These are phyloP conservation scores for Andrena fulva DNA, from an alignment of 2,888 invertebrate genomes.

Conservation along the genomic window DNA sequence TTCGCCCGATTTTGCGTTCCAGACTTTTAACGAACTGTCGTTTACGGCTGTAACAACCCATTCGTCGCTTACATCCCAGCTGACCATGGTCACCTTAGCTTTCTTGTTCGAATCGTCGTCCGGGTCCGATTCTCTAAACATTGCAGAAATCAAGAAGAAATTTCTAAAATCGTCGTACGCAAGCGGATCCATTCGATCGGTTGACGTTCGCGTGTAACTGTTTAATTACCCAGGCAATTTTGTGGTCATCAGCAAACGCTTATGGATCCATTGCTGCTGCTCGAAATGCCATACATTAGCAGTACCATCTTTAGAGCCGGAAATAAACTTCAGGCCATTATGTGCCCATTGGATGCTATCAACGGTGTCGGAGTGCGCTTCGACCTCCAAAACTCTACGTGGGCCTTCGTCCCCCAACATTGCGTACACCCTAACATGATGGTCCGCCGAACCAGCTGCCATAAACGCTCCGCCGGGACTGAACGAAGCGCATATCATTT, in stretches of 20 bases:
- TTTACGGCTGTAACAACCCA: slow-evolving; percentile 96
- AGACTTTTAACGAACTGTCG: slow-evolving; percentile 93
- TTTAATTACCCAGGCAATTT: slow-evolving; percentile 86
- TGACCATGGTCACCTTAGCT: slow-evolving; percentile 97
- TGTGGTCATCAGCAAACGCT: slow-evolving; percentile 90
- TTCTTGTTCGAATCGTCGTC: slow-evolving; percentile 87
- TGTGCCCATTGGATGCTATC: slow-evolving; percentile 99
- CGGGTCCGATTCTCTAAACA: slow-evolving; percentile 81
- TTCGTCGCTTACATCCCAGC: slow-evolving; percentile 96
- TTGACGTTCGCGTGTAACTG: neutral
- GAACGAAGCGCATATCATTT: slow-evolving; percentile 97
- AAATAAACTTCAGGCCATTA: slow-evolving; percentile 93
- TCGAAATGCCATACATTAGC: slow-evolving; percentile 97
- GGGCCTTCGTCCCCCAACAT: slow-evolving; percentile 92
- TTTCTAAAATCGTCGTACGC: slow-evolving; percentile 4
- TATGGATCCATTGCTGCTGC: slow-evolving; percentile 94
- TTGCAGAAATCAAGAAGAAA: slow-evolving; percentile 7
- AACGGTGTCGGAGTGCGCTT: slow-evolving; percentile 93
- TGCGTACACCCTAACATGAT: slow-evolving; percentile 96
- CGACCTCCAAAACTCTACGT: slow-evolving; percentile 87
- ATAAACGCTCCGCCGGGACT: slow-evolving; percentile 95
- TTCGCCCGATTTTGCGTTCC: slow-evolving; percentile 90
- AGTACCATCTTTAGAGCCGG: slow-evolving; percentile 97
- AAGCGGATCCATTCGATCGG: neutral
- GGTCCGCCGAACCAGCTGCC: slow-evolving; percentile 97